Percentiles rank a stretch among this genome's conserved stretches.
phyloP scores from a whole-genome alignment of 53 echinoderm and acorn worm species.

The Holothuria scabra region DNA sequence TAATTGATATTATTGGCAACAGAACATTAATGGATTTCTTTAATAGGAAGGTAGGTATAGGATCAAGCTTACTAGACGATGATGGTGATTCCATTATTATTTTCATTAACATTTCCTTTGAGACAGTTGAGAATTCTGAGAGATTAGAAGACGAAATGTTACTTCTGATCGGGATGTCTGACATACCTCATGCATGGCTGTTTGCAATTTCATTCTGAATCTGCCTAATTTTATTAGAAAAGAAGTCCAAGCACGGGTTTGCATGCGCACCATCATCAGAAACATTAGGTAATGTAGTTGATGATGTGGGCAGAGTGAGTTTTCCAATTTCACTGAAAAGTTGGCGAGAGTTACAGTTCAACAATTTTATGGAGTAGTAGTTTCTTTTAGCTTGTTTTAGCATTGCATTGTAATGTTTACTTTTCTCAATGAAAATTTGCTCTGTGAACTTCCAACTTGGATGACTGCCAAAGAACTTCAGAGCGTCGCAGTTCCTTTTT shows the following conservation, averaged over 20 bases:
- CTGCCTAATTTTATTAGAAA: no score
- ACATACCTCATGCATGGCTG: neutral
- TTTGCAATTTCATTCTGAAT: no score
- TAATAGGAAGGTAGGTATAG: no score
- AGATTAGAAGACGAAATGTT: neutral
- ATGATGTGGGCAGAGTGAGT: neutral
- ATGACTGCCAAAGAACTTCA: neutral
- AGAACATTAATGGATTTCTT: no score
- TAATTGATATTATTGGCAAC: no score
- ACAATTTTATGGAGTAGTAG: no score
- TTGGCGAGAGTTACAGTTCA: no score
- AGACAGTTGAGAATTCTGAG: no score
- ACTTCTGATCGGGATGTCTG: neutral
- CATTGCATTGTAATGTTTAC: conserved; percentile 7
- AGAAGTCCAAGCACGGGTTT: neutral
- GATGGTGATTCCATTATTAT: no score
- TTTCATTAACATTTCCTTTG: no score
- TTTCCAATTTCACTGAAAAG: conserved; percentile 16
- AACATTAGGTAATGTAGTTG: neutral
- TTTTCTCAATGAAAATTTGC: conserved; percentile 14
- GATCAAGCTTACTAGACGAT: no score
- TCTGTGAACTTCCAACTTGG: conserved; percentile 38
- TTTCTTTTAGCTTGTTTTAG: no score
- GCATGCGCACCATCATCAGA: neutral
- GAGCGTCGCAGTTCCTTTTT: conserved; percentile 3